Conservation (phyloP, 2,888 invertebrate genomes). For the Entomobrya multifasciata region DNA sequence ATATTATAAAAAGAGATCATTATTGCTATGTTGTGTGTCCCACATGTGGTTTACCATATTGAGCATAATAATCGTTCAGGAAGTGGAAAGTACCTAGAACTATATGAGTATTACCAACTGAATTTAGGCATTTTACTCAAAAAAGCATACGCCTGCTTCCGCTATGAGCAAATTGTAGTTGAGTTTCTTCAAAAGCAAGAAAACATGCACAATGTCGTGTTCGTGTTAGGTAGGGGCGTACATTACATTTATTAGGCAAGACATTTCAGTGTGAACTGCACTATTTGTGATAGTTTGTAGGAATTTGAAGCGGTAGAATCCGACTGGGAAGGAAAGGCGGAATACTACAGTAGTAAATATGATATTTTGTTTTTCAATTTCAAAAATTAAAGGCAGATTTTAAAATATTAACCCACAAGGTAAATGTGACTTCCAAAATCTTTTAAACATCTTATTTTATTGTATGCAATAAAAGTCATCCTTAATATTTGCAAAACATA, state of each 20-base stretch:
- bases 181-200: not conserved
- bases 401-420: too few species aligned
- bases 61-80: conserved; percentile 28
- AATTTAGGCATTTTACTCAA: conserved; percentile 56
- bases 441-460: too few species aligned
- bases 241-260: conserved; percentile 13
- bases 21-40: not conserved
- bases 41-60: conserved; percentile 40
- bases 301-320: too few species aligned
- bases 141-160: conserved; percentile 6
- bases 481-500: too few species aligned
- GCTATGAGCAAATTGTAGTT: not conserved
- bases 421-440: too few species aligned
- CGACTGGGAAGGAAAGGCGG: too few species aligned
- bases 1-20: conserved; percentile 5
- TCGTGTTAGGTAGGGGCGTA: not conserved
- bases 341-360: too few species aligned
- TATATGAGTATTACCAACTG: conserved; percentile 37
- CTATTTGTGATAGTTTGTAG: conserved; percentile 19
- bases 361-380: too few species aligned
- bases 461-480: too few species aligned
- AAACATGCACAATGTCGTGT: too few species aligned
- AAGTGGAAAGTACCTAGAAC: conserved; percentile 45
- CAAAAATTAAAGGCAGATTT: too few species aligned
- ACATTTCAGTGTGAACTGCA: conserved; percentile 46